Percentiles rank a stretch among this genome's conserved stretches.
Conservation (phyloP, 2,888 invertebrate species). For the Spilosoma lubricipeda region DNA sequence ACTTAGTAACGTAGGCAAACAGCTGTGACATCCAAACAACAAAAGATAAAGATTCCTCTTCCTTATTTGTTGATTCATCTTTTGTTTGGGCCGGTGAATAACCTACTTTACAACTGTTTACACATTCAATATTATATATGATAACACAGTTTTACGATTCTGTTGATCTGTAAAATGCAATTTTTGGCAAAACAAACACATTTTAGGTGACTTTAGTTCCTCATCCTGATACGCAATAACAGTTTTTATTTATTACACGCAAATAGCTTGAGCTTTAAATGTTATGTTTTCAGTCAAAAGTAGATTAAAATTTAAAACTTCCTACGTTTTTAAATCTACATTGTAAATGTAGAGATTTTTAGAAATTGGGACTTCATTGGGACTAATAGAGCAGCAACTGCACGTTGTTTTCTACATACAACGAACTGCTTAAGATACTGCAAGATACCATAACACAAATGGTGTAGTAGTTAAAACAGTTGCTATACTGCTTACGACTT, state of each 20-base stretch:
- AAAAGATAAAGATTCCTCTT: conserved; percentile 4
- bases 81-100: conserved; percentile 19
- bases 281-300: neutral
- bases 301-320: neutral
- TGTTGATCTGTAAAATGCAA: neutral
- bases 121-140: neutral
- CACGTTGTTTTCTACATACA: too few relatives aligned
- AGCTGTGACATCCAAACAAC: neutral
- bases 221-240: neutral
- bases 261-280: neutral
- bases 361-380: too few relatives aligned
- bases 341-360: too few relatives aligned
- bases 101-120: conserved; percentile 5
- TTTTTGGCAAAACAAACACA: neutral
- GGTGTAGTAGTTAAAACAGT: too few relatives aligned
- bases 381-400: too few relatives aligned
- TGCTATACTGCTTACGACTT: too few relatives aligned
- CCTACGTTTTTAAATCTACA: too few relatives aligned
- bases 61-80: conserved; percentile 22
- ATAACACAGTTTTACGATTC: neutral
- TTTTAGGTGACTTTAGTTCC: neutral
- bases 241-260: neutral
- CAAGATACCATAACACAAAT: too few relatives aligned
- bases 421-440: too few relatives aligned
- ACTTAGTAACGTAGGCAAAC: neutral